Evolutionary conservation across 2,888 invertebrate genomes (phyloP).

Genomic region (Leptopilina syphax): DNA sequence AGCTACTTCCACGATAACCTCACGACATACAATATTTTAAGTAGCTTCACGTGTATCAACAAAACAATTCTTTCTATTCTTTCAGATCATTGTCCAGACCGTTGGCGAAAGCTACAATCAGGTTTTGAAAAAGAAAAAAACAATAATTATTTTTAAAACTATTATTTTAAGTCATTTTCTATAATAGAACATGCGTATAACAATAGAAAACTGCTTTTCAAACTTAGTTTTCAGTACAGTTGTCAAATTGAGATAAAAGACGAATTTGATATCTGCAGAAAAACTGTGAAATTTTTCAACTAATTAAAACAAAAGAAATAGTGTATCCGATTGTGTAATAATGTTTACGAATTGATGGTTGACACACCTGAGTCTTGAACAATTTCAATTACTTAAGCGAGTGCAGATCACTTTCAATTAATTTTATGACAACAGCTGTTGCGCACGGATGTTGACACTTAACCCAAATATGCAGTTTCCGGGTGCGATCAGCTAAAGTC

Average conservation of each 20-base stretch:
- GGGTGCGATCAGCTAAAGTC: slow-evolving; percentile 47
- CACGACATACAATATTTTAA: not conserved
- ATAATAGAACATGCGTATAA: no score
- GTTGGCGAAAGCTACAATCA: no score
- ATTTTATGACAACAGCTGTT: slow-evolving; percentile 40
- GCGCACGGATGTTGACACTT: slow-evolving; percentile 60
- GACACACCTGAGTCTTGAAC: slow-evolving; percentile 38
- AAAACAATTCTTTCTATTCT: not conserved
- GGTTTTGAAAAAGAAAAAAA: no score
- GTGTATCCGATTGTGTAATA: not conserved
- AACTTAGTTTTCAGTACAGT: no score
- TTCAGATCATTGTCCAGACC: not conserved
- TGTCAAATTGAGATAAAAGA: no score
- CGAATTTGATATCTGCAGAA: no score
- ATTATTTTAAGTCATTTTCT: no score
- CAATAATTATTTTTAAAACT: no score
- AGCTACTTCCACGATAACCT: not conserved
- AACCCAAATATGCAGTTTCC: slow-evolving; percentile 67
- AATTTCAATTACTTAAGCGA: slow-evolving; percentile 32
- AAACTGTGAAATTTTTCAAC: no score
- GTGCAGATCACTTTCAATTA: slow-evolving; percentile 38
- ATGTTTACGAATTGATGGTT: slow-evolving; percentile 8
- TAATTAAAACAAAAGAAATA: not conserved
- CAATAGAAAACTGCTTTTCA: no score
- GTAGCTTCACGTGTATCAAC: not conserved